Conservation (phyloP, 2,888 invertebrate genomes). For the Diarsia dahlii region DNA sequence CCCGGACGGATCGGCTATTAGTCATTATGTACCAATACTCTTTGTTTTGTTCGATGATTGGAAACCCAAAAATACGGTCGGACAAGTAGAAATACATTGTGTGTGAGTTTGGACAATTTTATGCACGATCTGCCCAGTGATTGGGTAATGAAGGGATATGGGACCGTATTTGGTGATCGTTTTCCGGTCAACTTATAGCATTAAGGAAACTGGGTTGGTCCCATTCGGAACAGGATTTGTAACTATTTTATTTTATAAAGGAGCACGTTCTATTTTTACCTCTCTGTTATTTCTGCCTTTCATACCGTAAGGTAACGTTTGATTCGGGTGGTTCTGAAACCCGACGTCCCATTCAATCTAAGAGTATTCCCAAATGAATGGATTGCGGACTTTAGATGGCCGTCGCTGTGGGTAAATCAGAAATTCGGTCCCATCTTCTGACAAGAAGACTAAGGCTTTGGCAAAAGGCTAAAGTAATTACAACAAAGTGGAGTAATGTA, state of each 20-base stretch:
- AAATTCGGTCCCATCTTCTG: constrained; percentile 14
- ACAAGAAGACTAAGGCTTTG: neutral
- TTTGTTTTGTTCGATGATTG: constrained; percentile 65
- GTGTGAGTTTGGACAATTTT: constrained; percentile 46
- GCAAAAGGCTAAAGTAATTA: constrained; percentile 27
- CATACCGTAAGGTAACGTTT: neutral
- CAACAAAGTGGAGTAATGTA: constrained; percentile 23
- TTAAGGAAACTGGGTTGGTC: constrained; percentile 33
- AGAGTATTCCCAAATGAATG: constrained; percentile 27
- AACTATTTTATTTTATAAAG: constrained; percentile 28
- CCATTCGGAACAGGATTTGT: constrained; percentile 13
- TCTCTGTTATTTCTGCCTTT: constrained; percentile 12
- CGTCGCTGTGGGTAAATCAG: constrained; percentile 1
- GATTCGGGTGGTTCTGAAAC: constrained; percentile 20
- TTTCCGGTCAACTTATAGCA: constrained; percentile 44
- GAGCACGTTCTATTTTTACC: constrained; percentile 13
- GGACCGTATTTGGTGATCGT: constrained; percentile 42
- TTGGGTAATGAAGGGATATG: constrained; percentile 48
- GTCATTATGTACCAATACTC: constrained; percentile 61
- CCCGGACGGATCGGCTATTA: constrained; percentile 58
- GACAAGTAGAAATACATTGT: constrained; percentile 53
- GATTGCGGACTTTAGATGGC: constrained; percentile 17
- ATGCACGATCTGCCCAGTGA: constrained; percentile 42
- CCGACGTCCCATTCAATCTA: constrained; percentile 9
- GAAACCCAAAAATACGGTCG: constrained; percentile 55